A percentile compares a stretch with the other conserved stretches of the same genome.
phyloP scores from a whole-genome alignment of 2,113 vertebrate genomes.

The Bujurquina vittata region DNA sequence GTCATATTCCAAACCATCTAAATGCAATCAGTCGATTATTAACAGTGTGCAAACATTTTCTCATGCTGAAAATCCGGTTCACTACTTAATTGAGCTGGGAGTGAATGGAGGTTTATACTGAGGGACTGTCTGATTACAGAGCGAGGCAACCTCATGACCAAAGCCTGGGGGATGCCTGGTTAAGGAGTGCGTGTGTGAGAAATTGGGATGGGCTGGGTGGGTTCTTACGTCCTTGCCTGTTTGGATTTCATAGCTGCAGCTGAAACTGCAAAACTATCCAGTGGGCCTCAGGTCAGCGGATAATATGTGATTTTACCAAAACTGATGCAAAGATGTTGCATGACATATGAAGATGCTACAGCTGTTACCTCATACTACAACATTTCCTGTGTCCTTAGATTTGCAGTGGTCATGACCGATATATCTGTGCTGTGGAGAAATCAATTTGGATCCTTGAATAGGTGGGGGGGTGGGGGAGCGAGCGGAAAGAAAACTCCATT shows the following conservation, averaged over 20 bases:
- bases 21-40: neutral
- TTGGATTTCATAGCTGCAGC: neutral
- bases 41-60: neutral
- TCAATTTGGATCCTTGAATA: constrained; percentile 42
- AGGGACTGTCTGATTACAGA: neutral
- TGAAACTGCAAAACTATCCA: neutral
- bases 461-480: neutral
- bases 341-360: neutral
- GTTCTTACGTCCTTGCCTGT: neutral
- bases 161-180: constrained; percentile 6
- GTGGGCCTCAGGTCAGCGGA: neutral
- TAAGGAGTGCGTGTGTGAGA: neutral
- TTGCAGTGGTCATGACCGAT: constrained; percentile 8
- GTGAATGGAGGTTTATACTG: constrained; percentile 30
- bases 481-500: neutral
- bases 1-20: neutral
- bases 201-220: neutral
- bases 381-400: constrained; percentile 12
- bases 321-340: neutral
- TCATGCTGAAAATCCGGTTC: constrained; percentile 16
- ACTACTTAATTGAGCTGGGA: constrained; percentile 12
- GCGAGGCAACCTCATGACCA: constrained; percentile 52
- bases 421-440: constrained; percentile 16
- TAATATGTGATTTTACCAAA: neutral
- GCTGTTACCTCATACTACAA: neutral